Evolutionary conservation across 2,888 invertebrate species (phyloP).

Genomic region (Eutolmus rufibarbis): DNA sequence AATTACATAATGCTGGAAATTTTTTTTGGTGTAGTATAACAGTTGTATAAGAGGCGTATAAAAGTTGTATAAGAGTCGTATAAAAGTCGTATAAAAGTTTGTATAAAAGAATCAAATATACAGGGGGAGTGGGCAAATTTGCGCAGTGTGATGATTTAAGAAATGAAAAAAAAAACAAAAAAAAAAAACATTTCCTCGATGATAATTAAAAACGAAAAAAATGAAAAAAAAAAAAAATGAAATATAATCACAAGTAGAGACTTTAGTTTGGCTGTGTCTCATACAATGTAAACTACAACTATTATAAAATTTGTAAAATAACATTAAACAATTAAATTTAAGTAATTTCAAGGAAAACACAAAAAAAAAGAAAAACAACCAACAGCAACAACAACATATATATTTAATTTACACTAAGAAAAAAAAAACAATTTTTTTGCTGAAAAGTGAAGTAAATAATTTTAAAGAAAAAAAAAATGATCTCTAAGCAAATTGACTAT

Average conservation of each 20-base stretch:
- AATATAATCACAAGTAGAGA: slow-evolving; percentile 41
- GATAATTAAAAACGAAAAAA: background rate
- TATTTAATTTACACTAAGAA: slow-evolving; percentile 27
- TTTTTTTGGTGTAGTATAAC: background rate
- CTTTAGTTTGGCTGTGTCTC: slow-evolving; percentile 41
- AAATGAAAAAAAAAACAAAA: no score
- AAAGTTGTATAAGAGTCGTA: background rate
- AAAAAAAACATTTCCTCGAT: background rate
- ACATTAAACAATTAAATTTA: background rate
- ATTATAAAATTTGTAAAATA: slow-evolving; percentile 27
- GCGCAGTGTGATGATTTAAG: background rate
- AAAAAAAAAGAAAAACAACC: background rate
- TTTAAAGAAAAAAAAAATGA: background rate
- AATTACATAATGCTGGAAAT: background rate
- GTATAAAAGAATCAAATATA: background rate
- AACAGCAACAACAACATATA: background rate
- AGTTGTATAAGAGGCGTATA: background rate
- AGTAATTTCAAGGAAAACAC: background rate
- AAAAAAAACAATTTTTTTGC: background rate
- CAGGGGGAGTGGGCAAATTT: background rate
- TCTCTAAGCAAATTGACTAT: slow-evolving; percentile 25
- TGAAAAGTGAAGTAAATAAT: background rate
- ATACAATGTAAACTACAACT: slow-evolving; percentile 38
- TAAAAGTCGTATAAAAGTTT: background rate
- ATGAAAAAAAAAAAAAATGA: background rate